A percentile compares a stretch with the other conserved stretches of the same genome.
phyloP scores from a whole-genome alignment of 2,888 invertebrate genomes.

The Netelia virgata region DNA sequence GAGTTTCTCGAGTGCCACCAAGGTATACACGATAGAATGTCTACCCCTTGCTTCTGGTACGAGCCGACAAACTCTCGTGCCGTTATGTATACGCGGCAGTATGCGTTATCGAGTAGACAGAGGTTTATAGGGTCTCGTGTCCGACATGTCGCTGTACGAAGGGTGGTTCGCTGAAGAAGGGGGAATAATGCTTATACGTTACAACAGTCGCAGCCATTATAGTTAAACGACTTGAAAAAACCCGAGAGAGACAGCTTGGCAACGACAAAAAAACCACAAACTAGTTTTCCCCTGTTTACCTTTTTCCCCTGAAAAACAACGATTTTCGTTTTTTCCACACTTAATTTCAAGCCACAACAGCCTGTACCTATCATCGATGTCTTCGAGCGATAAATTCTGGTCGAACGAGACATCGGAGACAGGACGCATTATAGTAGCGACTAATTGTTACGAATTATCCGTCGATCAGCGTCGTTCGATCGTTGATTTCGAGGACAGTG shows the following conservation, averaged over 20 bases:
- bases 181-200: slow-evolving; percentile 16
- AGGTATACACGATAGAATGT: slow-evolving; percentile 33
- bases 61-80: slow-evolving; percentile 41
- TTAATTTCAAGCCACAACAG: too few species aligned
- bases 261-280: too few species aligned
- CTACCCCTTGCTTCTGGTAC: slow-evolving; percentile 29
- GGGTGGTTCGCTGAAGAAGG: slow-evolving; percentile 26
- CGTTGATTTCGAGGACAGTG: slow-evolving; percentile 68
- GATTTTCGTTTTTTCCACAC: too few species aligned
- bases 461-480: slow-evolving; percentile 68
- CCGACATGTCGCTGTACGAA: slow-evolving; percentile 32
- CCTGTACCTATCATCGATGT: too few species aligned
- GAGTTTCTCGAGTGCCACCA: slow-evolving; percentile 45
- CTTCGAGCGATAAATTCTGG: too few species aligned
- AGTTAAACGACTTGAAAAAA: too few species aligned
- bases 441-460: slow-evolving; percentile 78
- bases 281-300: too few species aligned
- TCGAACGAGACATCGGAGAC: neutral
- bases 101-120: slow-evolving; percentile 39
- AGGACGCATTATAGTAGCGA: slow-evolving; percentile 71
- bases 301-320: too few species aligned
- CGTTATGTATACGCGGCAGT: slow-evolving; percentile 16
- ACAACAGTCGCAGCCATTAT: neutral
- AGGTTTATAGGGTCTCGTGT: slow-evolving; percentile 31
- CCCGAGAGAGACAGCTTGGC: too few species aligned